Percentiles rank a stretch among this genome's conserved stretches.
These are phyloP conservation scores for Anhinga rufa DNA, from an alignment of 2,113 vertebrate species.

Conservation along the genomic window DNA sequence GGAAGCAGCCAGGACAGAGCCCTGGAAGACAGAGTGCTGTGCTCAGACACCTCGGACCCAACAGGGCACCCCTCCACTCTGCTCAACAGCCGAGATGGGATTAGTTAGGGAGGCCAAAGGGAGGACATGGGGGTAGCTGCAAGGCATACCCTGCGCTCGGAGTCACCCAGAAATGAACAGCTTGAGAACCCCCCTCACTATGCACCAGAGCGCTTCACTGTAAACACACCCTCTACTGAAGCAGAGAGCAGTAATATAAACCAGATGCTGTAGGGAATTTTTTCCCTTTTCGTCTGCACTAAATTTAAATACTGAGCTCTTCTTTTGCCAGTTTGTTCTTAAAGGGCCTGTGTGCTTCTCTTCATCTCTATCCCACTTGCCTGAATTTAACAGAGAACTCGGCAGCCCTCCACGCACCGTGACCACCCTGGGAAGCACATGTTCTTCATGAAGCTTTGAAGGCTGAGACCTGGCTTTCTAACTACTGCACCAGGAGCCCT, in stretches of 20 bases:
- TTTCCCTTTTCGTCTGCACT: conserved; percentile 58
- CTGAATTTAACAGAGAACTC: not conserved
- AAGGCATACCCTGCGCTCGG: not conserved
- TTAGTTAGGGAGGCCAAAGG: not conserved
- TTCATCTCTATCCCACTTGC: not conserved
- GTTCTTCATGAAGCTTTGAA: not conserved
- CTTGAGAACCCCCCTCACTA: not conserved
- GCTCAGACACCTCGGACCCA: not conserved
- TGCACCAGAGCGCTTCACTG: not conserved
- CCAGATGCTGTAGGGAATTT: conserved; percentile 68
- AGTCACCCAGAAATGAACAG: not conserved
- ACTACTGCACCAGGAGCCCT: not conserved
- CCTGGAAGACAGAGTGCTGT: not conserved
- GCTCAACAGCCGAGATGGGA: not conserved
- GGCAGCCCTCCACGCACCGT: fast-evolving
- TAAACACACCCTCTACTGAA: conserved; percentile 65
- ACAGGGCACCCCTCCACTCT: not conserved
- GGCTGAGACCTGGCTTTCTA: not conserved
- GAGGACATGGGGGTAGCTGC: not conserved
- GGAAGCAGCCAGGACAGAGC: not conserved
- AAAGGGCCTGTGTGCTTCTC: conserved; percentile 50
- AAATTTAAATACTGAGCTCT: conserved; percentile 68
- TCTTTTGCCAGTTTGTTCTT: conserved; percentile 65
- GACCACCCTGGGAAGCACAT: fast-evolving
- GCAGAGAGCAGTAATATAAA: conserved; percentile 68